Base-by-base conservation (phyloP, 2,888 invertebrate genomes). In the Aproaerema taeniolella region DNA sequence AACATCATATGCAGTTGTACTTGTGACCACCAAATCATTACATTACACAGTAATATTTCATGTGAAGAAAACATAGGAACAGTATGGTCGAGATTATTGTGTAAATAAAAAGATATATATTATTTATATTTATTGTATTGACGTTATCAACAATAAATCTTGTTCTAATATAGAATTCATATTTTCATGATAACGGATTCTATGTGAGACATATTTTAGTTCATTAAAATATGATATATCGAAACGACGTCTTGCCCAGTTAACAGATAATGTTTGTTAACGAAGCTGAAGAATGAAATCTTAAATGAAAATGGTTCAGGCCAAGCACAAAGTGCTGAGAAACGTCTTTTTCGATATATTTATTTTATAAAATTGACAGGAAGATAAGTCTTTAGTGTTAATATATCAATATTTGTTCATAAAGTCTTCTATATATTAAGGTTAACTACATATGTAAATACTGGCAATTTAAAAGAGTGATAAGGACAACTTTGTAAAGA, bases 371-470 rank as follows among this genome's bases (percentile, higher is more conserved):
- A n/a, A n/a, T n/a, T n/a, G n/a, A n/a, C n/a, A n/a, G n/a, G n/a
- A n/a, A n/a, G n/a, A n/a, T n/a, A n/a, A n/a, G n/a, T n/a, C n/a
- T n/a, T n/a, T n/a, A n/a, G n/a, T n/a, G n/a, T n/a, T n/a, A n/a
- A n/a, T n/a, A n/a, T n/a, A n/a, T n/a, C n/a, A n/a, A n/a, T n/a
- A 13, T 20, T 20, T 20, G 8, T 4, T 20, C 4, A 15, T n/a
- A 32, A 17, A 58, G 58, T 72, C n/a, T 65, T 66, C 52, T 64
- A 61, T 58, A 35, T 63, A 56, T 55, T 69, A 71, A 69, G 60
- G 53, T 65, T 67, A 75, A 71, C 64, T 56, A n/a, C n/a, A n/a
- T n/a, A 59, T 81, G 81, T 82, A 80, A 76, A 82, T 81, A 81
- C 62, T 59, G 58, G 58, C 58, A 53, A 58, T 50, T 44, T 47